Evolutionary conservation across 2,113 vertebrate genomes (phyloP), one percentile per base, ranked within the genome.

Genomic region (Sphyrna mokarran): DNA sequence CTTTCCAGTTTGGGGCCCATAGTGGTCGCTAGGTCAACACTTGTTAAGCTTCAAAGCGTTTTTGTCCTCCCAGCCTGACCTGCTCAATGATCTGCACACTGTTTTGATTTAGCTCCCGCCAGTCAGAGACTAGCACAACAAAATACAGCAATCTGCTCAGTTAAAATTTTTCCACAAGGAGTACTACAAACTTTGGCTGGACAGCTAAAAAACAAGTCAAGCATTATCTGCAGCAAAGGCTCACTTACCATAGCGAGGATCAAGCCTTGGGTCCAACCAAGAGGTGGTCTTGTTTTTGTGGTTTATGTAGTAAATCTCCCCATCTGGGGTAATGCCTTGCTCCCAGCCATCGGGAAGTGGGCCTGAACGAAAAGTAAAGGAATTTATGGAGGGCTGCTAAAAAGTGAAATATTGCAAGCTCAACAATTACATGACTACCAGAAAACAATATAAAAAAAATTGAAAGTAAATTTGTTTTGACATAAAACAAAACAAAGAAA

Each of bases 231-330:
- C 66, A 94, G 68, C 93, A 95, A 76, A 95, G 66, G 94, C 94
- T 72, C 69, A 95, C 98, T 98, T 98, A 99, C 99, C 98, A 97
- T 98, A 99, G 96, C 98, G 98, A 97, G 98, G 98, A 98, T 99
- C 99, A 96, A 99, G 98, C 96, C 99, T 98, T 97, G 99, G 99
- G 98, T 99, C 99, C 97, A 99, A 98, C 99, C 99, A 99, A 97
- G 99, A 99, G 96, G 99, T 99, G 96, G 98, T 98, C 98, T 99
- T 99, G 98, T 99, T 99, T 98, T 99, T 99, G 98, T 99, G 99
- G 98, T 99, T 99, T 98, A 99, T 99, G 98, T 99, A 99, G 98
- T 99, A 99, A 97, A 99, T 98, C 98, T 99, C 99, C 97, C 99
- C 99, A 97, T 99, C 99, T 97, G 98, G 98, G 97, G 99, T 99